These are phyloP conservation scores for Australoheros scitulus DNA, from an alignment of 2,113 vertebrate genomes.

Conservation along the genomic window DNA sequence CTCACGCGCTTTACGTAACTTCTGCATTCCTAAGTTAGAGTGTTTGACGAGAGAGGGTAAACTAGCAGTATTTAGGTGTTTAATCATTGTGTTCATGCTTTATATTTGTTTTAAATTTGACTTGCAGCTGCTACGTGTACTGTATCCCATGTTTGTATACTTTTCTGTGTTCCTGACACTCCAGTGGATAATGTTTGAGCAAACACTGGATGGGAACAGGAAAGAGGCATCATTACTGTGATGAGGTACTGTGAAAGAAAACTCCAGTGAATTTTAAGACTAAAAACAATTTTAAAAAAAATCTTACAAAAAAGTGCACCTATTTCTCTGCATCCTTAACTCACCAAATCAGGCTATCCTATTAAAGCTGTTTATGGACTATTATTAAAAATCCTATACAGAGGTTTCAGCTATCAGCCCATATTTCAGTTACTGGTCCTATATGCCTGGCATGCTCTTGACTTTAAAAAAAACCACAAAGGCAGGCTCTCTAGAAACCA, in stretches of 20 bases:
- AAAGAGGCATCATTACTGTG: not conserved
- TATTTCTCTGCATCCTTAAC: not conserved
- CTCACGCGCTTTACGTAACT: not conserved
- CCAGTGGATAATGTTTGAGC: not conserved
- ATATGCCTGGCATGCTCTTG: constrained; percentile 18
- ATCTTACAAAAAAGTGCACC: not conserved
- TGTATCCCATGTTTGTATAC: fast-evolving
- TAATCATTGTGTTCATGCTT: not conserved
- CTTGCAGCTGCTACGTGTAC: not conserved
- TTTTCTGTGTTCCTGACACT: not conserved
- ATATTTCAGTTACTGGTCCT: not conserved
- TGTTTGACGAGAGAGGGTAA: not conserved
- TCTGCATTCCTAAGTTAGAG: not conserved
- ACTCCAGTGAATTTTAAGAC: not conserved
- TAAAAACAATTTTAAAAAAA: not conserved
- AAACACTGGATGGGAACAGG: not conserved
- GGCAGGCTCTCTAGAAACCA: constrained; percentile 62
- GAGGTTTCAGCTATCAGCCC: constrained; percentile 28
- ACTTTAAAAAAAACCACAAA: constrained; percentile 26
- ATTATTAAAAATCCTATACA: not conserved
- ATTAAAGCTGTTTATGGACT: not conserved
- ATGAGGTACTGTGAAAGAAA: not conserved
- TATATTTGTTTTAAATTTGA: not conserved
- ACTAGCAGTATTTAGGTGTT: not conserved
- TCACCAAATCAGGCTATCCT: not conserved